Base-by-base conservation (phyloP, 2,888 invertebrate species). In the Oxycera nigricornis region DNA sequence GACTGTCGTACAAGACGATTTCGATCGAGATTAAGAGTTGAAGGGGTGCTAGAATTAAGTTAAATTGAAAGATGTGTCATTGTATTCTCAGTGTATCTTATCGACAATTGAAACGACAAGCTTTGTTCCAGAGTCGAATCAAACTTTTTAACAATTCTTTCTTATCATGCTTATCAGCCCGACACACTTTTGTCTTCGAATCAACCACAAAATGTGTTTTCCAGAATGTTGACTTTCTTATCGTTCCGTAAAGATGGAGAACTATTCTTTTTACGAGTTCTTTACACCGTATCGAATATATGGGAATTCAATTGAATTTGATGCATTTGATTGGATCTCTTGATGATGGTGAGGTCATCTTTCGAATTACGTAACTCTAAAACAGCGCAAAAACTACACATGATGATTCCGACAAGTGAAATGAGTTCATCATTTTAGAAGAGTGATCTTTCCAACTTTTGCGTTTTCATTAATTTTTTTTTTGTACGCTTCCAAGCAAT, bases 401-500 rank as follows among this genome's bases (percentile, higher is more conserved):
- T 55, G 24, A 55, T 55, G 55, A 26, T 20, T 41, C 24, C 22
- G 14, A 14, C 28, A 52, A 31, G 52, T 52, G 26, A 70, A 70
- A 55, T 70, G 52, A 55, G 52, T 52, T 70, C 70, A 70, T 70
- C 55, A 70, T 30, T 55, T 24, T 31, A 46, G 55, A 46, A 39
- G 26, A 67, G 52, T 20, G 52, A 70, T 70, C 70, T 31, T 26
- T 52, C n/a, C n/a, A 28, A 55, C 70, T 70, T 70, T 20, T 55
- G 35, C 24, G 65, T 41, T 65, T 41, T 14, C 26, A 24, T 41
- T 31, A 61, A 31, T 3, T 17, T 31, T 31, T n/a, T 20, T 55
- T 28, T 26, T 28, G 6, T 59, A 9, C 11, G n/a, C n/a, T 0
- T 1, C 41, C 24, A 65, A 65, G 41, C 65, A 39, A 65, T 65